Conservation (phyloP, 64 coral and sea anemone species). For the Montipora foliosa region DNA sequence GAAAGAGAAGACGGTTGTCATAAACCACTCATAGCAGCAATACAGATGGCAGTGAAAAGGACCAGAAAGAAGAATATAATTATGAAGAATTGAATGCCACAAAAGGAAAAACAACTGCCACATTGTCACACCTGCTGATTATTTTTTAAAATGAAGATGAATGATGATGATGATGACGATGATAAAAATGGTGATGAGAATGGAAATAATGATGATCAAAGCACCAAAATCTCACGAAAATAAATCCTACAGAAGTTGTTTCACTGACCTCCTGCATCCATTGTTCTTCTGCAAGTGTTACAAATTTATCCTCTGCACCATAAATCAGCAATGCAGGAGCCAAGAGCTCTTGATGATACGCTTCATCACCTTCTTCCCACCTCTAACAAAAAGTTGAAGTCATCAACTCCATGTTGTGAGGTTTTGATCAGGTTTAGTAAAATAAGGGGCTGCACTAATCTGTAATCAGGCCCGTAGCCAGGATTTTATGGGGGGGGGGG, state of each 20-base stretch:
- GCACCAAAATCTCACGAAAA: not conserved
- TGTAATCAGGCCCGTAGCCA: no score
- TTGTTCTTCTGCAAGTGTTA: constrained; percentile 86
- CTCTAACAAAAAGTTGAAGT: constrained; percentile 28
- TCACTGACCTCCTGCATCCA: constrained; percentile 96
- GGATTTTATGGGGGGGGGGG: no score
- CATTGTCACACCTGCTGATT: no score
- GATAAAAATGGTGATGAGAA: not conserved
- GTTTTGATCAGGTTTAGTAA: not conserved
- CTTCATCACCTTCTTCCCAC: constrained; percentile 85
- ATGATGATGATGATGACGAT: not conserved
- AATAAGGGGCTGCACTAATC: no score
- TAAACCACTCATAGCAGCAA: no score
- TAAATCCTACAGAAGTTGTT: not conserved
- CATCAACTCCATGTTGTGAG: not conserved
- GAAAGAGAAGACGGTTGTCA: no score
- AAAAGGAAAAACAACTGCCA: no score
- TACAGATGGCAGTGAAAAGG: no score
- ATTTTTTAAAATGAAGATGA: no score
- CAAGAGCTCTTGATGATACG: constrained; percentile 91
- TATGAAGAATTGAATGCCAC: no score
- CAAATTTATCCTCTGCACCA: constrained; percentile 96
- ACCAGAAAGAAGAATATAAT: no score
- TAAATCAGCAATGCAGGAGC: constrained; percentile 94
- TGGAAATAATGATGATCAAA: not conserved